phyloP scores from a whole-genome alignment of 35 echinoderm and acorn worm species.

The Diadema setosum region DNA sequence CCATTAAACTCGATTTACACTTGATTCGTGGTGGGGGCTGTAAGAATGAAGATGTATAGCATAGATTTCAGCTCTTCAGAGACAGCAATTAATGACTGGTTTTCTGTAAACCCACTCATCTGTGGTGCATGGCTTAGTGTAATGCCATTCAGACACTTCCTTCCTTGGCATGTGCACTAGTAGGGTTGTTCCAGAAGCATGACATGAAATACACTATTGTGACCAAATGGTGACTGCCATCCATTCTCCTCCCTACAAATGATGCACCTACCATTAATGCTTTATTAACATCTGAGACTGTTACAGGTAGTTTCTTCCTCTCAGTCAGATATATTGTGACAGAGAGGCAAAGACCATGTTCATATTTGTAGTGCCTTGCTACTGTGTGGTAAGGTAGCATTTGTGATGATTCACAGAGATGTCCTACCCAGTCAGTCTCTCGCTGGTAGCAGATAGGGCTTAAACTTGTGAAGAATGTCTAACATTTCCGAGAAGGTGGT shows the following conservation, averaged over 20 bases:
- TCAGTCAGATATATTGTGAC: not conserved
- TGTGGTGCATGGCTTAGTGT: not conserved
- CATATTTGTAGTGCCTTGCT: constrained; percentile 23
- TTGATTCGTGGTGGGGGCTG: constrained; percentile 26
- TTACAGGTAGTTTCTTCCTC: constrained; percentile 7
- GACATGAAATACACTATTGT: too few relatives aligned
- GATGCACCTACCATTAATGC: not conserved
- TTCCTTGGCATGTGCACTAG: constrained; percentile 28
- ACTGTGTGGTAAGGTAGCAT: not conserved
- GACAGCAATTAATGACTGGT: not conserved
- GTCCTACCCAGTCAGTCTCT: not conserved
- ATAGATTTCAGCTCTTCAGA: not conserved
- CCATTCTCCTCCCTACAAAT: not conserved
- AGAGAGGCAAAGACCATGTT: not conserved
- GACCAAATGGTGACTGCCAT: not conserved
- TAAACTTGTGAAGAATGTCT: constrained; percentile 7
- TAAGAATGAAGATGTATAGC: not conserved
- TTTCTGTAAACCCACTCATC: not conserved
- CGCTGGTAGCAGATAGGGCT: not conserved
- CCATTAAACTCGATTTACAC: not conserved
- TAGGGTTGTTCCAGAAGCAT: constrained; percentile 34
- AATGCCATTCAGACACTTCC: constrained; percentile 7
- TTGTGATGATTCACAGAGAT: too few relatives aligned
- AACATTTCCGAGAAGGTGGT: not conserved
- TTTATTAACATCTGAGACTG: not conserved